Conservation (phyloP, 1,140 invertebrate genomes). For the Lerema accius region DNA sequence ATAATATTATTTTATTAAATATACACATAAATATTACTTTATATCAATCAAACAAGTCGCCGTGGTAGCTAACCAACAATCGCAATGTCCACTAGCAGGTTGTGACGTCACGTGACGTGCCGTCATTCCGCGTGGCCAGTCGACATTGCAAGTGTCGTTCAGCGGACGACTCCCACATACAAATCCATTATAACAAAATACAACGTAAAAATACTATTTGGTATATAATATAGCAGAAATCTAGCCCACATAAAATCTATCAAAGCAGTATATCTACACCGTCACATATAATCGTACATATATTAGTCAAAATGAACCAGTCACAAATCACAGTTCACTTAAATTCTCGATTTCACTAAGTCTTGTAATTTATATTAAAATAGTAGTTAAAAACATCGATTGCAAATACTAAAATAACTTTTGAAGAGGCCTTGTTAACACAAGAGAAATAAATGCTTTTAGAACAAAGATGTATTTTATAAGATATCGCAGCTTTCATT, state of each 20-base stretch:
- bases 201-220: slow-evolving; percentile 82
- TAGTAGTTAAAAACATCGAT: slow-evolving; percentile 68
- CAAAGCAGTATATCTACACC: slow-evolving; percentile 73
- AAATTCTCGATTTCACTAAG: slow-evolving; percentile 81
- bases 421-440: slow-evolving; percentile 53
- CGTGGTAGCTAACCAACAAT: slow-evolving; percentile 33
- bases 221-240: slow-evolving; percentile 80
- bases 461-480: slow-evolving; percentile 46
- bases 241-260: slow-evolving; percentile 78
- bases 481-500: slow-evolving; percentile 16
- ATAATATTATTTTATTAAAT: slow-evolving; percentile 76
- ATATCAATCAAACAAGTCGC: slow-evolving; percentile 67
- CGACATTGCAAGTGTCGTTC: slow-evolving; percentile 35
- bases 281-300: slow-evolving; percentile 75
- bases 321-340: slow-evolving; percentile 81
- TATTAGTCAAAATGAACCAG: slow-evolving; percentile 81
- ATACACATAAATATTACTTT: slow-evolving; percentile 77
- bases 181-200: slow-evolving; percentile 76
- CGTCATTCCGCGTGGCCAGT: slow-evolving; percentile 16
- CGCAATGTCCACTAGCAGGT: slow-evolving; percentile 15
- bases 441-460: slow-evolving; percentile 65
- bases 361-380: slow-evolving; percentile 77
- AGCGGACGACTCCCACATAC: slow-evolving; percentile 56
- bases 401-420: slow-evolving; percentile 61
- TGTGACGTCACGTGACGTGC: slow-evolving; percentile 6